Conservation (phyloP, 2,888 invertebrate species). For the Colostygia pectinataria region DNA sequence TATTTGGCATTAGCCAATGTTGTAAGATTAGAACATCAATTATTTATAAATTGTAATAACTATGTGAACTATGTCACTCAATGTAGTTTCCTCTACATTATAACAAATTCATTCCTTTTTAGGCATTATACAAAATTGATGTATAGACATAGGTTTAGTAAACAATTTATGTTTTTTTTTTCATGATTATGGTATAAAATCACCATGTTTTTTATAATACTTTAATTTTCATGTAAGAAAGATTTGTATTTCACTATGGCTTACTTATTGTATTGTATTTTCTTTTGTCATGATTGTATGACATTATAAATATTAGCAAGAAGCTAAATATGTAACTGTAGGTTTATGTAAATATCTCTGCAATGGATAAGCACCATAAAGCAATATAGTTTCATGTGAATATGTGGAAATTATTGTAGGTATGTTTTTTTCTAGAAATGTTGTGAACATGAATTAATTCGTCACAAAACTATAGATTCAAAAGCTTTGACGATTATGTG, state of each 20-base stretch:
- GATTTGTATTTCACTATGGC: conserved; percentile 52
- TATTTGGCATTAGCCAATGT: no score
- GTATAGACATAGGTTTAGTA: conserved; percentile 46
- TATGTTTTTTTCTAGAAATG: conserved; percentile 17
- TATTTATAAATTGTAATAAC: conserved; percentile 16
- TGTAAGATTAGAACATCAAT: conserved; percentile 37
- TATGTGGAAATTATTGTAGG: conserved; percentile 22
- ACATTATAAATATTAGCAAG: conserved; percentile 52
- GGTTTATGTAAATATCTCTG: conserved; percentile 74
- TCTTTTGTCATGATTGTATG: conserved; percentile 38
- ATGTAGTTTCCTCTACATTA: conserved; percentile 53
- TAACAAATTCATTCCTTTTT: conserved; percentile 74
- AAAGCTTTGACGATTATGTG: conserved; percentile 9
- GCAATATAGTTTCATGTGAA: conserved; percentile 39
- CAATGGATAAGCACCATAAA: conserved; percentile 46
- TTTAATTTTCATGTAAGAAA: conserved; percentile 55
- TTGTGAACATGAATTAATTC: conserved; percentile 15
- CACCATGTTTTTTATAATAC: conserved; percentile 48
- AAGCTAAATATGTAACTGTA: conserved; percentile 56
- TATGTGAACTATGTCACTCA: conserved; percentile 12
- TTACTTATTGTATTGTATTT: conserved; percentile 40
- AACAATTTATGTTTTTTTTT: conserved; percentile 38
- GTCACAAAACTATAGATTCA: conserved; percentile 17
- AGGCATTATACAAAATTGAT: conserved; percentile 62
- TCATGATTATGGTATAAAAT: conserved; percentile 41